Conservation (phyloP, 2,888 invertebrate genomes). For the Drosophila lacicola region DNA sequence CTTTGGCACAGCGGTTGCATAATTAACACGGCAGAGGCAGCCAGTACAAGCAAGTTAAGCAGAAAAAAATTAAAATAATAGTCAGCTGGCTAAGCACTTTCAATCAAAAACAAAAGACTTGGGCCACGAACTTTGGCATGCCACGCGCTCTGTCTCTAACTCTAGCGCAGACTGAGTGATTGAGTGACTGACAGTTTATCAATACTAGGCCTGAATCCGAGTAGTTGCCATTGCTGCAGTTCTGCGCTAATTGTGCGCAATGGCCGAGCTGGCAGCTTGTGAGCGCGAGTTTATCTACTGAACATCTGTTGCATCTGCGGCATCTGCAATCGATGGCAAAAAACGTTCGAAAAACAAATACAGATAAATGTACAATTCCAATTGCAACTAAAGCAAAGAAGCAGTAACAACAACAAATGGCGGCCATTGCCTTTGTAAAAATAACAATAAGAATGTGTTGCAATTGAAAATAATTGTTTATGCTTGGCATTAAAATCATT, state of each 20-base stretch:
- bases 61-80: not conserved
- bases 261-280: constrained; percentile 24
- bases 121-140: constrained; percentile 51
- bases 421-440: constrained; percentile 63
- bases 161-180: constrained; percentile 15
- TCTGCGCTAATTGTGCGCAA: constrained; percentile 47
- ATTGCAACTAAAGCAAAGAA: constrained; percentile 53
- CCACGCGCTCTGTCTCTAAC: constrained; percentile 34
- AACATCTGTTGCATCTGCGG: constrained; percentile 66
- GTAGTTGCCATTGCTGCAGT: constrained; percentile 15
- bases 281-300: constrained; percentile 14
- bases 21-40: constrained; percentile 35
- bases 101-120: constrained; percentile 49
- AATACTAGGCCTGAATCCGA: constrained; percentile 27
- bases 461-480: constrained; percentile 78
- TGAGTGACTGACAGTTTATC: constrained; percentile 51
- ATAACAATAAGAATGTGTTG: constrained; percentile 77
- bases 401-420: constrained; percentile 46
- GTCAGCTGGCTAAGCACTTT: constrained; percentile 32
- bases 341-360: too few relatives aligned
- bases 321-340: constrained; percentile 50
- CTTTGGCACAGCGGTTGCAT: constrained; percentile 33
- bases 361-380: constrained; percentile 59
- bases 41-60: constrained; percentile 6
- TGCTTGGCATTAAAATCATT: constrained; percentile 78